Percentiles rank a stretch among this genome's conserved stretches.
These are phyloP conservation scores for human DNA, from an alignment of 2,113 vertebrate genomes.

Conservation along the genomic window DNA sequence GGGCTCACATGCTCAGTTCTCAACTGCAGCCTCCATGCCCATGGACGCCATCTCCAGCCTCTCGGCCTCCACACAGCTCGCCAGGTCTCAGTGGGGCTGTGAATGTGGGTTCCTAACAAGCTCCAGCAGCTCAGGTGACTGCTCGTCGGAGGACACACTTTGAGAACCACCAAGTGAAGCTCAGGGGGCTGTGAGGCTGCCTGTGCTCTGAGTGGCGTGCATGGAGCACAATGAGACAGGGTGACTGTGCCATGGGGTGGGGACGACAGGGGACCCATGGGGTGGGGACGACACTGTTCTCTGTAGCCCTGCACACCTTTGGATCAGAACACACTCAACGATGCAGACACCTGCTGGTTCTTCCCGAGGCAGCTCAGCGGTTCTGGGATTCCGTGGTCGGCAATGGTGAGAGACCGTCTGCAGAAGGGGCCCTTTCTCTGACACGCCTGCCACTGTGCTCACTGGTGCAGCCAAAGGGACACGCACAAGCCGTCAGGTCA, in stretches of 20 bases:
- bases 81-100: not conserved
- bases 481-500: not conserved
- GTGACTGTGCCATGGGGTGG: too few species aligned
- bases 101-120: not conserved
- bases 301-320: not conserved
- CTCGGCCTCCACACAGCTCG: too few species aligned
- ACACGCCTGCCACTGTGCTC: not conserved
- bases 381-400: not conserved
- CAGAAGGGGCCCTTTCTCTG: not conserved
- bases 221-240: not conserved
- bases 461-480: not conserved
- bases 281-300: not conserved
- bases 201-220: not conserved
- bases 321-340: not conserved
- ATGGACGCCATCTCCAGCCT: too few species aligned
- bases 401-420: not conserved
- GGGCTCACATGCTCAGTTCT: too few species aligned
- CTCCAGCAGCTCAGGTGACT: not conserved
- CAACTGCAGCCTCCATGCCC: too few species aligned
- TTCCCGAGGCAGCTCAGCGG: not conserved
- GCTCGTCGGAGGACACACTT: not conserved
- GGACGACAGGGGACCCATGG: too few species aligned
- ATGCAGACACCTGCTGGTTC: not conserved
- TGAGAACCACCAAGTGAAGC: not conserved
- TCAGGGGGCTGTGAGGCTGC: not conserved